Evolutionary conservation across 2,113 vertebrate genomes (phyloP), one percentile per base, ranked within the genome.

Genomic region (Corythoichthys intestinalis): DNA sequence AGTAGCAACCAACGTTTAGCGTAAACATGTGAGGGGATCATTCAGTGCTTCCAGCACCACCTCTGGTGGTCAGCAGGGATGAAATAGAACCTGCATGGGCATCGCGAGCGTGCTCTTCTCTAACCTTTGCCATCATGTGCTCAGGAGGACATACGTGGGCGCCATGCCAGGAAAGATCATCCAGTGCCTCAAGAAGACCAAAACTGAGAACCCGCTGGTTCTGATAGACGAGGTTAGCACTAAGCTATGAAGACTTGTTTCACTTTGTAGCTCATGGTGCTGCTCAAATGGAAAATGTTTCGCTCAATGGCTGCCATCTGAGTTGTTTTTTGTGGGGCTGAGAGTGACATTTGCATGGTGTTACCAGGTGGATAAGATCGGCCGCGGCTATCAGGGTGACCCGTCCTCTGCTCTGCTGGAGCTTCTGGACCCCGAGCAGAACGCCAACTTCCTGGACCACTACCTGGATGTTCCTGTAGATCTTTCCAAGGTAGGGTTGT

Each of bases 131-230:
- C 41, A 2, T 1, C 66, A 11, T 74, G 34, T 37, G 38, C 69
- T 10, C 74, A 98, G 96, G 94, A 94, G 97, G 78, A 99, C 97
- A 0, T 99, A 99, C 0, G 97, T 99, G 58, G 97, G 97, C 2
- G 97, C 97, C 0, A 99, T 99, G 97, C 97, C 97, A 0, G 97
- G 97, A 35, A 99, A 99, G 86, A 95, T 98, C 50, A 99, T 99
- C 81, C 97, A 99, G 88, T 99, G 97, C 60, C 79, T 99, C 72
- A 99, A 99, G 91, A 99, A 99, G 83, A 99, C 96, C 1, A 99
- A 97, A 87, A 97, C 95, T 0, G 97, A 98, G 82, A 99, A 99
- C 75, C 96, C 97, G 0, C 84, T 99, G 69, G 92, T 99, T 44
- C 91, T 99, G 6, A 99, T 99, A 0, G 97, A 98, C 1, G 97